A percentile compares a stretch with the other conserved stretches of the same genome.
Evolutionary conservation across 2,888 invertebrate genomes (phyloP).

Genomic region (Caenorhabditis sp.): DNA sequence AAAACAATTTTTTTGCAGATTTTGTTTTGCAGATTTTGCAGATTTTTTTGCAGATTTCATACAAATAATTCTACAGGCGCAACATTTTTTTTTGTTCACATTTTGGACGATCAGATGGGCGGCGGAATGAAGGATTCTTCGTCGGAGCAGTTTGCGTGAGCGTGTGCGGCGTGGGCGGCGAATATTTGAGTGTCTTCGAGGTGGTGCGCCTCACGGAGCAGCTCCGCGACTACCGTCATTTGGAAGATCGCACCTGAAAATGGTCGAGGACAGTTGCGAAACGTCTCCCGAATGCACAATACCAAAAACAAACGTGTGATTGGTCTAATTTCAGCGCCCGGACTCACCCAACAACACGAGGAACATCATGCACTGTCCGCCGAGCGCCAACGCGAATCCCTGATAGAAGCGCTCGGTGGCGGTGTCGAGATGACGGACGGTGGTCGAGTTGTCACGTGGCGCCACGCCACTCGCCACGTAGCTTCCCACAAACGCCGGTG

Average conservation of each 20-base stretch:
- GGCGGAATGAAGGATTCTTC: too few relatives aligned
- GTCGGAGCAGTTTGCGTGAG: too few relatives aligned
- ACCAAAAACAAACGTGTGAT: not conserved
- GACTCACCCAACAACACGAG: constrained; percentile 5
- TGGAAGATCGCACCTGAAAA: constrained; percentile 6
- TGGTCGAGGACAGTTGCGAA: too few relatives aligned
- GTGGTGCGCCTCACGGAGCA: constrained; percentile 5
- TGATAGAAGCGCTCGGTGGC: constrained; percentile 7
- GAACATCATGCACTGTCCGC: constrained; percentile 7
- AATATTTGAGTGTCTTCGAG: not conserved
- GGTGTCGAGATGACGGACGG: not conserved
- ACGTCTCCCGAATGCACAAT: not conserved
- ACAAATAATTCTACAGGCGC: too few relatives aligned
- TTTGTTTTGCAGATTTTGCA: too few relatives aligned
- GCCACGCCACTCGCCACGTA: constrained; percentile 4
- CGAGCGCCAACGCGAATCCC: constrained; percentile 13
- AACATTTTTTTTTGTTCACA: too few relatives aligned
- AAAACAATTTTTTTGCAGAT: too few relatives aligned
- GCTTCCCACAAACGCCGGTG: constrained; percentile 12
- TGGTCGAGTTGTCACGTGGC: too few relatives aligned
- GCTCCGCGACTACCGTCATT: not conserved
- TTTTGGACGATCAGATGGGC: too few relatives aligned
- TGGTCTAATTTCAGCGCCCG: too few relatives aligned
- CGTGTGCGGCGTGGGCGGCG: not conserved
- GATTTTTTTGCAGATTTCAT: too few relatives aligned